Evolutionary conservation across 2,797 vertebrate genomes (phyloP).

Genomic region (Notamacropus eugenii): DNA sequence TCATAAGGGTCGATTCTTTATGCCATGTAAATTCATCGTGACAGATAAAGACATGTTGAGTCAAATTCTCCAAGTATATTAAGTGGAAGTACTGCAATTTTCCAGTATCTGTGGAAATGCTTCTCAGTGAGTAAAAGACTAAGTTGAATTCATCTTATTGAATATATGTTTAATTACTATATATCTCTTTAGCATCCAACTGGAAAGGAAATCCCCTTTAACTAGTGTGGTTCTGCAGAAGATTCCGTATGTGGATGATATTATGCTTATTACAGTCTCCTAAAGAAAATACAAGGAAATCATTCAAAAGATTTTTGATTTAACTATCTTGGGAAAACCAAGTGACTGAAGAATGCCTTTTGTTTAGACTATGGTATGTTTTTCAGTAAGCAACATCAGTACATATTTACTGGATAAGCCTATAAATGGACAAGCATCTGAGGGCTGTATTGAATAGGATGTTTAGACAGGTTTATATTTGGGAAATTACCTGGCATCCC

Average conservation of each 20-base stretch:
- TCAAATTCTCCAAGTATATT: not conserved
- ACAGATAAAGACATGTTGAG: not conserved
- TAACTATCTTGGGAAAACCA: not conserved
- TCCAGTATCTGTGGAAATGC: constrained; percentile 21
- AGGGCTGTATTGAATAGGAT: not conserved
- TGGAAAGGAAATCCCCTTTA: not conserved
- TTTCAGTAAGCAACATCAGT: not conserved
- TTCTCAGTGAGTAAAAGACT: constrained; percentile 28
- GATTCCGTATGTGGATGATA: not conserved
- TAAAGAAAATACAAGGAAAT: not conserved
- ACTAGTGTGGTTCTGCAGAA: not conserved
- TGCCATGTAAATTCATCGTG: not conserved
- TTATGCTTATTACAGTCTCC: not conserved
- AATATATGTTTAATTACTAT: not conserved
- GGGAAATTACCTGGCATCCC: not conserved
- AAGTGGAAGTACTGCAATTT: not conserved
- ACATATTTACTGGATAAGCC: not conserved
- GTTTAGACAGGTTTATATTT: not conserved
- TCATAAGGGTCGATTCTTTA: not conserved
- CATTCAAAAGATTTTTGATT: not conserved
- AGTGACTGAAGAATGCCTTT: not conserved
- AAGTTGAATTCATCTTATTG: not conserved
- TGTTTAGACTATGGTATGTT: not conserved
- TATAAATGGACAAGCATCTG: not conserved
- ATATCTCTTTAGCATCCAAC: not conserved